Evolutionary conservation across 2,113 vertebrate genomes (phyloP).

Genomic region (Nestor notabilis): DNA sequence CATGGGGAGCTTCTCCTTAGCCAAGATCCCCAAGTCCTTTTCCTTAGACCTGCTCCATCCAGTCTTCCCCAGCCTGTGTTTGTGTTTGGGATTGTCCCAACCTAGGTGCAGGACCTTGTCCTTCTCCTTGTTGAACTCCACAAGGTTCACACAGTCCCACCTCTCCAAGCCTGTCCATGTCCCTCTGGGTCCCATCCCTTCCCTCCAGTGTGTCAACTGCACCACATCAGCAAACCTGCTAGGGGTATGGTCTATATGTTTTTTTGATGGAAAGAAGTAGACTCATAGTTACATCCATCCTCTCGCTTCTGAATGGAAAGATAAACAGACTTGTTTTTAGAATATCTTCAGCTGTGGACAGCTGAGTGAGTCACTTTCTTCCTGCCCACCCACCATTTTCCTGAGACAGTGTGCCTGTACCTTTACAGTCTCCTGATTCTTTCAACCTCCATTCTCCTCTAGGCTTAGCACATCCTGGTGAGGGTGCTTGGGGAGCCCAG

Average conservation of each 20-base stretch:
- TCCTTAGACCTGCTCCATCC: not conserved
- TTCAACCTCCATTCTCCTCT: not conserved
- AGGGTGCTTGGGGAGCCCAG: fast-evolving
- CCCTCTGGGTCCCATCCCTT: not conserved
- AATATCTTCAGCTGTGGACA: not conserved
- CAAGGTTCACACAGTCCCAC: not conserved
- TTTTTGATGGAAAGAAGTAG: not conserved
- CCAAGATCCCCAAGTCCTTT: not conserved
- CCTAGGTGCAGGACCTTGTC: not conserved
- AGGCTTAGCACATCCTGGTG: not conserved
- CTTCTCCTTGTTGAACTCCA: not conserved
- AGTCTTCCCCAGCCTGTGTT: not conserved
- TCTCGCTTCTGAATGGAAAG: not conserved
- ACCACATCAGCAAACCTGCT: not conserved
- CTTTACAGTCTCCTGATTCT: not conserved
- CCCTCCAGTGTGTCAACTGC: not conserved
- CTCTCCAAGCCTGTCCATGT: not conserved
- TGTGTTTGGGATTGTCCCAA: not conserved
- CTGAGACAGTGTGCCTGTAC: fast-evolving
- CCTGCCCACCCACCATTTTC: not conserved
- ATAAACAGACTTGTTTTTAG: not conserved
- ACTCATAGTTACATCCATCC: too few species aligned
- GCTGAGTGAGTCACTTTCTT: not conserved
- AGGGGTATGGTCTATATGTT: fast-evolving
- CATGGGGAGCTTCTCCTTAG: not conserved